A percentile compares a stretch with the other conserved stretches of the same genome.
Conservation (phyloP, 64 coral and sea anemone species). For the Anthopleura sola region DNA sequence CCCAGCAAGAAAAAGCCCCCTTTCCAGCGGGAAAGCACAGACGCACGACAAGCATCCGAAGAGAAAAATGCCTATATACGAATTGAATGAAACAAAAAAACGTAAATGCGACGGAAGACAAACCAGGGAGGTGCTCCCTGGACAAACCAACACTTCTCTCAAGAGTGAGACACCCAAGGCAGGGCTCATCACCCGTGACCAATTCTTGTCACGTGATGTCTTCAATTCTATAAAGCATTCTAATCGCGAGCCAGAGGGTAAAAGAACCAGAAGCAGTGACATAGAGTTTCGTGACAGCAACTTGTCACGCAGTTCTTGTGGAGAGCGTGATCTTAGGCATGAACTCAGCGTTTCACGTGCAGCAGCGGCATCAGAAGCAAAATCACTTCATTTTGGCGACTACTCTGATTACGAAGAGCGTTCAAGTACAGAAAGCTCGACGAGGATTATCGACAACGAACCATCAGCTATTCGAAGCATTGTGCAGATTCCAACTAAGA, state of each 20-base stretch:
- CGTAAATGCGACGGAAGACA: background rate
- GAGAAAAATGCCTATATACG: slow-evolving; percentile 13
- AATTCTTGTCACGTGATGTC: slow-evolving; percentile 7
- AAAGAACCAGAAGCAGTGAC: background rate
- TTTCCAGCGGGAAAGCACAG: background rate
- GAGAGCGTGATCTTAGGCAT: background rate
- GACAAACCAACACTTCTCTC: background rate
- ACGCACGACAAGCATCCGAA: background rate
- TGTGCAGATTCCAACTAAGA: background rate
- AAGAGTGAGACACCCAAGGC: background rate
- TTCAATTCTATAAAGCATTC: background rate
- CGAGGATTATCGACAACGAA: background rate
- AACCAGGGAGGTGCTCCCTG: too few relatives aligned
- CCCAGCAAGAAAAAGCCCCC: background rate
- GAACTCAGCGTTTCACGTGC: background rate
- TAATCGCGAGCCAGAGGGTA: background rate
- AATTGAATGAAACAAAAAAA: background rate
- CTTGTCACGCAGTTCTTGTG: background rate
- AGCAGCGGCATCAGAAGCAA: background rate
- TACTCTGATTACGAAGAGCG: background rate
- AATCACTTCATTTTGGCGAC: background rate
- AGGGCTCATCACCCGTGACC: background rate
- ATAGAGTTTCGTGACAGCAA: background rate
- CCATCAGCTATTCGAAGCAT: background rate
- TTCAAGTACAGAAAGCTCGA: background rate